A percentile compares a stretch with the other conserved stretches of the same genome.
Conservation (phyloP, 2,113 vertebrate genomes). For the western clawed frog (Xenopus tropicalis) region UCB_Xtro_10.0 CM004444.2:30332001-30332500, state of each 20-base stretch:
- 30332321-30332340: neutral
- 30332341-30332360: neutral
- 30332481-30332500: neutral
- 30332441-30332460: neutral
- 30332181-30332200: neutral
- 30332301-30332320: conserved; percentile 6
- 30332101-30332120: neutral
- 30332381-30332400: neutral
- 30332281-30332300: neutral
- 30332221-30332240: too few species aligned
- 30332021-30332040: neutral
- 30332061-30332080: neutral
- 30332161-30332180: too few species aligned
- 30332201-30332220: neutral
- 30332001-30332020: neutral
- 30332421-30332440: too few species aligned
- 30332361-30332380: neutral
- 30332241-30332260: too few species aligned
- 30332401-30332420: neutral
- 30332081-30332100: neutral
- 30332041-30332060: neutral
- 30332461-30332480: neutral
- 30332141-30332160: neutral
- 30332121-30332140: neutral
- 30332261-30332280: too few species aligned